Percentiles rank a stretch among this genome's conserved stretches.
phyloP scores from a whole-genome alignment of 2,888 invertebrate species.

The Philereme vetulata region DNA sequence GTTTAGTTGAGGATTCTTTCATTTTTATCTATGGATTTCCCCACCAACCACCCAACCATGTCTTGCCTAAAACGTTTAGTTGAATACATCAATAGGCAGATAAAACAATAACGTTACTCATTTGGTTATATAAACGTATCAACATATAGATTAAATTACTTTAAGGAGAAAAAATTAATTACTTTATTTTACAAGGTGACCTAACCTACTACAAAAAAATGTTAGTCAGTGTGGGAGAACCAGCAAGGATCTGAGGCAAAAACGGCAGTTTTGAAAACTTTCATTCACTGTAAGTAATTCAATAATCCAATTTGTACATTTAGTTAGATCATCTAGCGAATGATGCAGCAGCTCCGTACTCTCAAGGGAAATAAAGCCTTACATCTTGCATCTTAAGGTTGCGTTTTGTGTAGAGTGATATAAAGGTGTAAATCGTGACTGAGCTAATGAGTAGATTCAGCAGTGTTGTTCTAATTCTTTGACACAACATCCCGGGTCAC shows the following conservation, averaged over 20 bases:
- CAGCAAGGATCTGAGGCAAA: conserved; percentile 1
- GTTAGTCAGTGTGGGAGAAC: neutral
- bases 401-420: conserved; percentile 41
- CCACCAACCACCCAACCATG: too few relatives aligned
- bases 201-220: neutral
- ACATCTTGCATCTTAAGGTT: neutral
- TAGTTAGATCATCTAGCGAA: neutral
- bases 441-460: conserved; percentile 66
- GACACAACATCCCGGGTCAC: conserved; percentile 75
- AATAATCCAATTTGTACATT: neutral
- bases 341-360: neutral
- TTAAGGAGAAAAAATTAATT: too few relatives aligned
- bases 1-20: too few relatives aligned
- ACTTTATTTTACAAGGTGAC: neutral
- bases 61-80: too few relatives aligned
- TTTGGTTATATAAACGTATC: too few relatives aligned
- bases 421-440: conserved; percentile 66
- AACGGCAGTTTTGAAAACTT: conserved; percentile 4
- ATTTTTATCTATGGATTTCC: too few relatives aligned
- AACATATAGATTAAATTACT: too few relatives aligned
- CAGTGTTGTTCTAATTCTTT: conserved; percentile 68
- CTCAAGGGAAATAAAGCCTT: conserved; percentile 3
- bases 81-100: too few relatives aligned
- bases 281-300: conserved; percentile 1
- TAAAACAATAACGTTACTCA: too few relatives aligned